Conservation (phyloP, 2,888 invertebrate genomes). For the Mylabris sibirica region DNA sequence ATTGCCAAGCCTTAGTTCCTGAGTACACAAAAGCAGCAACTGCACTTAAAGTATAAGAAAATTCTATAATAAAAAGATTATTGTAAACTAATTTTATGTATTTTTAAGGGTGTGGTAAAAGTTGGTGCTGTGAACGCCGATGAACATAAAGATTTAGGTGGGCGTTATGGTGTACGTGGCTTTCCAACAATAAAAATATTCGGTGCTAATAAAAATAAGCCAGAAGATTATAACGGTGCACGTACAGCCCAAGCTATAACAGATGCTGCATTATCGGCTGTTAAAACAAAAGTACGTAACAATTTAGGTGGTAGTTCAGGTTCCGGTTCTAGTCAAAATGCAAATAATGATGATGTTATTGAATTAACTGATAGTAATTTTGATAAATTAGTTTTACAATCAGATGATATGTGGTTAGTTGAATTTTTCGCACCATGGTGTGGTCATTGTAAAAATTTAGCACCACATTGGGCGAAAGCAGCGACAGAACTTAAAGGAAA, state of each 20-base stretch:
- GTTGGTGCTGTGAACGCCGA: constrained; percentile 95
- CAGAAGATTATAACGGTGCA: constrained; percentile 84
- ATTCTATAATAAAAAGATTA: constrained; percentile 3
- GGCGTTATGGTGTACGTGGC: constrained; percentile 83
- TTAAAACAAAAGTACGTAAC: constrained; percentile 75
- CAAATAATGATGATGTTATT: constrained; percentile 73
- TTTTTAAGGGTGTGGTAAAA: constrained; percentile 83
- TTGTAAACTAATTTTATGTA: constrained; percentile 17
- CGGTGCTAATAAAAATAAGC: constrained; percentile 80
- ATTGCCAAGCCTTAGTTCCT: constrained; percentile 87
- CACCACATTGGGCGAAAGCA: constrained; percentile 96
- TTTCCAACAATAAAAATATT: constrained; percentile 98
- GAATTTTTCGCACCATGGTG: constrained; percentile 99
- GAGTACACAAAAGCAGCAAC: constrained; percentile 94
- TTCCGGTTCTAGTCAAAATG: constrained; percentile 49
- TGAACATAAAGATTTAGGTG: constrained; percentile 81
- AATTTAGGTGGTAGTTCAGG: constrained; percentile 68
- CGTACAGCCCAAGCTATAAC: constrained; percentile 87
- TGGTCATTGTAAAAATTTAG: constrained; percentile 95
- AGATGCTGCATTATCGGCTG: constrained; percentile 83
- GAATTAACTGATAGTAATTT: constrained; percentile 97
- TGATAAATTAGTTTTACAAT: constrained; percentile 86
- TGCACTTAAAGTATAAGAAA: constrained; percentile 80
- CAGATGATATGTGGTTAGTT: constrained; percentile 96
- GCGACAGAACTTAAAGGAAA: constrained; percentile 95